Evolutionary conservation across 1,140 invertebrate species (phyloP).

Genomic region (Anagrus nilaparvatae): DNA sequence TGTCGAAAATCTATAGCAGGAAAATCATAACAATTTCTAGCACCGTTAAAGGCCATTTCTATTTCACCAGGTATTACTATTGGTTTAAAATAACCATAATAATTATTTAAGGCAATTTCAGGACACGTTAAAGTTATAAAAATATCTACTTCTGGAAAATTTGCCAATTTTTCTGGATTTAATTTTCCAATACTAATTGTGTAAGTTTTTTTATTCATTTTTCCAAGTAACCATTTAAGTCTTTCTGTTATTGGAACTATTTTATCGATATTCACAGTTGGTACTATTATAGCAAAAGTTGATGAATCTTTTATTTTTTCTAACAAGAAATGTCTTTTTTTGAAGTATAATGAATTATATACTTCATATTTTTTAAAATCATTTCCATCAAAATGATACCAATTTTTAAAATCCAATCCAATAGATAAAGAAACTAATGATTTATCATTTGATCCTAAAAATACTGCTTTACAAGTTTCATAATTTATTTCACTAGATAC

Average conservation of each 20-base stretch:
- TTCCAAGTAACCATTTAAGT: conserved; percentile 61
- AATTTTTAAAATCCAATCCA: conserved; percentile 40
- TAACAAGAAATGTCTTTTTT: conserved; percentile 68
- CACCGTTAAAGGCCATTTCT: conserved; percentile 73
- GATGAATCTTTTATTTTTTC: conserved; percentile 84
- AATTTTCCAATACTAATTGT: conserved; percentile 88
- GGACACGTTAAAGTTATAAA: conserved; percentile 86
- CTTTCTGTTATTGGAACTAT: conserved; percentile 68
- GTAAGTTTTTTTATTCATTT: conserved; percentile 75
- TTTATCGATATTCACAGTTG: conserved; percentile 72
- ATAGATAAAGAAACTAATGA: conserved; percentile 45
- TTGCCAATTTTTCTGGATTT: conserved; percentile 85
- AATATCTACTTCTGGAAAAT: conserved; percentile 75
- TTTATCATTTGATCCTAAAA: conserved; percentile 43
- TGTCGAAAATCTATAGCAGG: conserved; percentile 71
- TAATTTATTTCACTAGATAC: conserved; percentile 25
- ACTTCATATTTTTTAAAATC: conserved; percentile 30
- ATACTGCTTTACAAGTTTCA: conserved; percentile 44
- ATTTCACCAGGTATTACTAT: conserved; percentile 88
- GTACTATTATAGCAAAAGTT: conserved; percentile 78
- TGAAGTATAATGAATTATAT: conserved; percentile 52
- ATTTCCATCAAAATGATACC: conserved; percentile 39
- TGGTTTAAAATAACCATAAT: conserved; percentile 78
- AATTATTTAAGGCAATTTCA: conserved; percentile 75
- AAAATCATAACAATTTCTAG: conserved; percentile 48